These are phyloP conservation scores for Furcifer pardalis DNA, from an alignment of 2,797 vertebrate species.

Conservation along the genomic window DNA sequence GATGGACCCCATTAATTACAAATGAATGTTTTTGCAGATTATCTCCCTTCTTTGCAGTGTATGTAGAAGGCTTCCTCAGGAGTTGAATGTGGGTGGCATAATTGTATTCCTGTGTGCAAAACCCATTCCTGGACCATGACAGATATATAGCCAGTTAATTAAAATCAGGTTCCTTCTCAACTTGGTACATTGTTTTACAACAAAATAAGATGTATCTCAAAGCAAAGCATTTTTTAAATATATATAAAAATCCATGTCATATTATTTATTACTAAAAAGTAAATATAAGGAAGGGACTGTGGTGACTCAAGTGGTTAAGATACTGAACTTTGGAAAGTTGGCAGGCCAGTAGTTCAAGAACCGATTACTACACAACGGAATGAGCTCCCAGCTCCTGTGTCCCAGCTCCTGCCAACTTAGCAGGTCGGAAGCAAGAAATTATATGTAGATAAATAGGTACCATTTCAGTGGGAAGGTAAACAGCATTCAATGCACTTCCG, in stretches of 20 bases:
- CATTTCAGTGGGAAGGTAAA: too few species aligned
- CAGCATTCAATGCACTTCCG: too few species aligned
- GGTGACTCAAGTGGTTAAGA: too few species aligned
- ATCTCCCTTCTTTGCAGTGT: background rate
- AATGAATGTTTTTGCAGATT: background rate
- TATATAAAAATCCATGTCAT: background rate
- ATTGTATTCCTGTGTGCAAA: background rate
- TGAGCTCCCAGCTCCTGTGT: too few species aligned
- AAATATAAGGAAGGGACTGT: too few species aligned
- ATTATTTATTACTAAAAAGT: conserved; percentile 3
- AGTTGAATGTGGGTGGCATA: background rate
- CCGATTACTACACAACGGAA: too few species aligned
- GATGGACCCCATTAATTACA: background rate
- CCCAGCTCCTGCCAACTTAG: too few species aligned
- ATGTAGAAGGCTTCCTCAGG: background rate
- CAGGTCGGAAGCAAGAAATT: too few species aligned
- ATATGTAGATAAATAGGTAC: too few species aligned
- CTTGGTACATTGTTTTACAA: conserved; percentile 13
- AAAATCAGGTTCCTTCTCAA: background rate
- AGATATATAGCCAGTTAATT: background rate
- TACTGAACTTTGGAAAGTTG: too few species aligned
- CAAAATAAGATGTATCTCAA: conserved; percentile 35
- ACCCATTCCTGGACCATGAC: background rate
- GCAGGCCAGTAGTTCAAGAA: too few species aligned
- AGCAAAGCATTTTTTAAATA: conserved; percentile 38